Percentiles rank a stretch among this genome's conserved stretches.
Evolutionary conservation across 2,113 vertebrate species (phyloP).

Genomic region (Sander lucioperca): DNA sequence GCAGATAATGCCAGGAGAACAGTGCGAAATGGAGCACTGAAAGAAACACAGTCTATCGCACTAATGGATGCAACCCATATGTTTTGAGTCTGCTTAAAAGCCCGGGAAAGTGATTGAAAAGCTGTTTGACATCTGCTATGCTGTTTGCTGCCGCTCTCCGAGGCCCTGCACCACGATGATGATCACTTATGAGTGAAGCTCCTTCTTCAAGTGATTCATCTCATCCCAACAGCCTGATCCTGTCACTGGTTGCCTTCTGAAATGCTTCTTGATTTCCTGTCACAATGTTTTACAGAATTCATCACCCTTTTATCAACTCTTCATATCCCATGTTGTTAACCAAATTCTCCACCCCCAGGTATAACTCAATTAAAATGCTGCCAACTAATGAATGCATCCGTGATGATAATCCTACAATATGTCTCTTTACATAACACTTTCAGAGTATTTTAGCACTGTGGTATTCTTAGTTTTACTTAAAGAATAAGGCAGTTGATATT

Average conservation of each 20-base stretch:
- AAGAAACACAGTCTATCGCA: constrained; percentile 13
- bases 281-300: constrained; percentile 10
- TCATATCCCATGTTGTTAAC: neutral
- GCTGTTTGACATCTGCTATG: constrained; percentile 62
- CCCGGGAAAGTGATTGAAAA: constrained; percentile 49
- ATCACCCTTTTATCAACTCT: neutral
- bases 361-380: neutral
- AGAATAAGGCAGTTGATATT: neutral
- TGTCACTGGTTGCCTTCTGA: constrained; percentile 7
- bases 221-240: constrained; percentile 35
- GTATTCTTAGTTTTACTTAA: neutral
- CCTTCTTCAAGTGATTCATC: constrained; percentile 41
- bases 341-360: neutral
- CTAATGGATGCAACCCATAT: constrained; percentile 63
- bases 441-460: neutral
- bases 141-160: constrained; percentile 40
- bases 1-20: constrained; percentile 11
- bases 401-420: neutral
- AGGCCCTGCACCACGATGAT: constrained; percentile 13
- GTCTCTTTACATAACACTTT: neutral
- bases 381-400: neutral
- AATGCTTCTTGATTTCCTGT: constrained; percentile 11
- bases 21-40: constrained; percentile 1
- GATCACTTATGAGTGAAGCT: constrained; percentile 46
- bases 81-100: constrained; percentile 57